Percentiles rank a stretch among this genome's conserved stretches.
Conservation (phyloP, 1,140 invertebrate genomes). For the Phthorimaea operculella region DNA sequence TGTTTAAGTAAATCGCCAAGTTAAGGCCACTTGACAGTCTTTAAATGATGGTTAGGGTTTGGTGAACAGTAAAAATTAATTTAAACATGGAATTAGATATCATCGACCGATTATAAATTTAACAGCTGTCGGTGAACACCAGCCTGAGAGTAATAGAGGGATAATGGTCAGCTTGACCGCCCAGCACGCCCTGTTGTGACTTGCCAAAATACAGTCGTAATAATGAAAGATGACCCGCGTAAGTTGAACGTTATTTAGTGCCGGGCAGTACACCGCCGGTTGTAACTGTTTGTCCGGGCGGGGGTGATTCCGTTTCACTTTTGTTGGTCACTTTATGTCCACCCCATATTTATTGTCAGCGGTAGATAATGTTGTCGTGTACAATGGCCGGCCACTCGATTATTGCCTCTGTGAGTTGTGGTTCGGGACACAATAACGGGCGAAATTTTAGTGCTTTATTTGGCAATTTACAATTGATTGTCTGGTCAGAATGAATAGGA, state of each 20-base stretch:
- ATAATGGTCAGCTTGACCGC: slow-evolving; percentile 44
- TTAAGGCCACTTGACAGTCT: too few relatives aligned
- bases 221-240: slow-evolving; percentile 52
- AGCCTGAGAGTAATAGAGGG: slow-evolving; percentile 34
- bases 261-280: slow-evolving; percentile 38
- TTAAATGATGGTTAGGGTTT: too few relatives aligned
- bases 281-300: slow-evolving; percentile 28
- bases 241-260: slow-evolving; percentile 55
- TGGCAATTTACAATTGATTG: too few relatives aligned
- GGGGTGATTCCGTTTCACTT: slow-evolving; percentile 54
- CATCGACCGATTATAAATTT: too few relatives aligned
- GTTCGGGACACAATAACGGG: too few relatives aligned
- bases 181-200: slow-evolving; percentile 48
- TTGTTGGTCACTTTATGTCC: slow-evolving; percentile 52
- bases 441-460: too few relatives aligned
- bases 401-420: slow-evolving; percentile 4
- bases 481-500: too few relatives aligned
- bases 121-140: too few relatives aligned
- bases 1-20: too few relatives aligned
- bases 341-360: slow-evolving; percentile 36
- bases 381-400: slow-evolving; percentile 18
- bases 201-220: slow-evolving; percentile 62
- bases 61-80: too few relatives aligned
- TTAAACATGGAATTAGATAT: too few relatives aligned
- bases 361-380: slow-evolving; percentile 33